Percentiles rank a stretch among this genome's conserved stretches.
These are phyloP conservation scores for Polypedilum pembai DNA, from an alignment of 1,140 invertebrate species.

Conservation along the genomic window DNA sequence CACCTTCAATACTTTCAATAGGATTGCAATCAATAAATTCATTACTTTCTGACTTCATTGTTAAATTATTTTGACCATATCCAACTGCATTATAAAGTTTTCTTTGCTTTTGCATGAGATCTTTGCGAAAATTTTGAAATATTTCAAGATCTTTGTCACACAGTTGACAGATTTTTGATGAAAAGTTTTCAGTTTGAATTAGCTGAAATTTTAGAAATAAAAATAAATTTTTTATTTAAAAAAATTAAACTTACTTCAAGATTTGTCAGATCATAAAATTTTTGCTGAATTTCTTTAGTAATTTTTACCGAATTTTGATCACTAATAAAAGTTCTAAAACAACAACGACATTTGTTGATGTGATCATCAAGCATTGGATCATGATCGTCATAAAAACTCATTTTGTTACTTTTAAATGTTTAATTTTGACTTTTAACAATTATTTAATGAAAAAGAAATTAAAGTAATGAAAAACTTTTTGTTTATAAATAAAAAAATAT, in stretches of 20 bases:
- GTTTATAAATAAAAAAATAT: no score
- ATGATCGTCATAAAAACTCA: not conserved
- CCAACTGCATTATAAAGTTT: not conserved
- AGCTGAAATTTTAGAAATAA: not conserved
- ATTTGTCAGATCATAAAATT: not conserved
- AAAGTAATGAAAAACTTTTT: no score
- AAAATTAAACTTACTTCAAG: not conserved
- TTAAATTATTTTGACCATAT: not conserved
- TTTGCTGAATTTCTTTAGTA: not conserved
- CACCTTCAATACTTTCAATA: not conserved
- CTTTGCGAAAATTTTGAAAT: not conserved
- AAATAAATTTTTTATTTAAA: not conserved
- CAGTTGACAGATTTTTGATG: not conserved
- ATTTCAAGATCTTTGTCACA: constrained; percentile 1
- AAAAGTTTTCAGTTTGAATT: not conserved
- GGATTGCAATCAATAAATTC: not conserved
- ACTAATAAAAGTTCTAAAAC: not conserved
- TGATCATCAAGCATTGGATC: constrained; percentile 2
- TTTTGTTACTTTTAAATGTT: no score
- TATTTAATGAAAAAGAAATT: no score
- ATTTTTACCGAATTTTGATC: not conserved
- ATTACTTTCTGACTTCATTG: not conserved
- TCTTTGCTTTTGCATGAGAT: constrained; percentile 1
- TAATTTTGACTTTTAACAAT: no score
- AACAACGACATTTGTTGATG: not conserved